phyloP scores from a whole-genome alignment of 2,888 invertebrate genomes.

The Phaedon cochleariae region DNA sequence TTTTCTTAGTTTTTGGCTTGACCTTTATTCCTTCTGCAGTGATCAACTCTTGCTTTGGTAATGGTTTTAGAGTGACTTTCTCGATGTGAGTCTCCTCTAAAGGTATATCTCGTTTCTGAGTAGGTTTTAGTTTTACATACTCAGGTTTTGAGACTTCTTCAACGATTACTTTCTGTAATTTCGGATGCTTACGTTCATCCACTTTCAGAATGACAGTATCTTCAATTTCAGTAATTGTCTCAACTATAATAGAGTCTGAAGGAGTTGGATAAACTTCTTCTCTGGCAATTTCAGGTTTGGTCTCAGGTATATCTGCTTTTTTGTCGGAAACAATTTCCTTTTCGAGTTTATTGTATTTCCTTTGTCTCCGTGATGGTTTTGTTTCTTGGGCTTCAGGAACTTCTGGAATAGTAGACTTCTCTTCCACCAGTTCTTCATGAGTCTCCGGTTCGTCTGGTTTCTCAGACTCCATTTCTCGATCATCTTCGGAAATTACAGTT shows the following conservation, averaged over 20 bases:
- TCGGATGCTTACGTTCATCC: slow-evolving; percentile 54
- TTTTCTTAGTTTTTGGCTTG: slow-evolving; percentile 41
- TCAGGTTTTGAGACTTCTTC: slow-evolving; percentile 52
- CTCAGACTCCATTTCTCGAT: slow-evolving; percentile 64
- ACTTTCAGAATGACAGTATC: slow-evolving; percentile 68
- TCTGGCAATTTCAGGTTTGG: neutral
- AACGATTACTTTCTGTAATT: slow-evolving; percentile 50
- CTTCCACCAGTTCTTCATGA: slow-evolving; percentile 40
- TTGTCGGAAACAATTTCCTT: neutral
- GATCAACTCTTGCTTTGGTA: slow-evolving; percentile 43
- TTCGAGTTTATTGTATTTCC: neutral
- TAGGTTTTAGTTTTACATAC: slow-evolving; percentile 56
- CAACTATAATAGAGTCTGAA: slow-evolving; percentile 62
- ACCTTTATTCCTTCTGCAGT: slow-evolving; percentile 44
- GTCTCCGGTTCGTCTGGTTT: slow-evolving; percentile 44
- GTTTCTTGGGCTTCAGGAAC: slow-evolving; percentile 56
- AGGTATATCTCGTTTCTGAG: slow-evolving; percentile 39
- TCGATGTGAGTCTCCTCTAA: slow-evolving; percentile 43
- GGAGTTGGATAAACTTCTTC: slow-evolving; percentile 54
- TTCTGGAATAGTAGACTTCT: slow-evolving; percentile 55
- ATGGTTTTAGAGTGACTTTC: slow-evolving; percentile 56
- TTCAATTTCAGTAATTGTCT: slow-evolving; percentile 67
- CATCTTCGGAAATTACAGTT: slow-evolving; percentile 50
- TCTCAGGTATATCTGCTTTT: slow-evolving; percentile 39
- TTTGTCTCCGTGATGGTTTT: slow-evolving; percentile 19